Base-by-base conservation (phyloP, 2,113 vertebrate genomes). In the Glaucidium brasilianum region DNA sequence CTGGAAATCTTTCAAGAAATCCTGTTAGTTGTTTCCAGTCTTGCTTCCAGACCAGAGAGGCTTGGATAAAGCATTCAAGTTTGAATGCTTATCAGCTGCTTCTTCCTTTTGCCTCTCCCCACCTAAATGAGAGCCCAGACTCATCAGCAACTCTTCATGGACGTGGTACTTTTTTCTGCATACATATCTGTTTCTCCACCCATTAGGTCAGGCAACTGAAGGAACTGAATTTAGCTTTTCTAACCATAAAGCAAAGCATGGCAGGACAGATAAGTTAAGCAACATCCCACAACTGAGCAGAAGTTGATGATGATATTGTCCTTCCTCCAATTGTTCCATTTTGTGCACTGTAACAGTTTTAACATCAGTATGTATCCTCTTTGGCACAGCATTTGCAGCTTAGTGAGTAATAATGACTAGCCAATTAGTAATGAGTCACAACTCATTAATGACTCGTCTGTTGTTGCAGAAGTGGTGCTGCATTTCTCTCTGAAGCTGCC, bases 1-100 rank as follows among this genome's bases (percentile, higher is more conserved):
- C 83, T 97, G 96, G 81, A 96, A 94, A 92, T 96, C 52, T 86
- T 96, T 96, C 88, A 96, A 96, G 53, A 94, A 93, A 91, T 91
- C 49, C 26, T 94, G 18, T 89, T 85, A 90, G 23, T 90, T 94
- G 86, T 93, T 97, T 96, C 80, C 63, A 93, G 62, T 81, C 73
- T 59, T 75, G 17, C 19, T 90, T 96, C 94, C 88, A 96, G 67
- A 92, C 83, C 96, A 96, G 71, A 64, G 45, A 78, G 50, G 56
- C 43, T 88, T 95, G 94, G 64, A 83, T 68, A 87, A 80, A 52
- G 15, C 75, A 86, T 74, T 90, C 14, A 27, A 83, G 19, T 91
- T 68, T 69, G 52, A 94, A 78, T 81, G 25, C 64, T 92, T 85
- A 90, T 94, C 75, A 93, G 15, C 21, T 92, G 15, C 52, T 90